phyloP scores from a whole-genome alignment of 2,113 vertebrate species.

The Solea solea region DNA sequence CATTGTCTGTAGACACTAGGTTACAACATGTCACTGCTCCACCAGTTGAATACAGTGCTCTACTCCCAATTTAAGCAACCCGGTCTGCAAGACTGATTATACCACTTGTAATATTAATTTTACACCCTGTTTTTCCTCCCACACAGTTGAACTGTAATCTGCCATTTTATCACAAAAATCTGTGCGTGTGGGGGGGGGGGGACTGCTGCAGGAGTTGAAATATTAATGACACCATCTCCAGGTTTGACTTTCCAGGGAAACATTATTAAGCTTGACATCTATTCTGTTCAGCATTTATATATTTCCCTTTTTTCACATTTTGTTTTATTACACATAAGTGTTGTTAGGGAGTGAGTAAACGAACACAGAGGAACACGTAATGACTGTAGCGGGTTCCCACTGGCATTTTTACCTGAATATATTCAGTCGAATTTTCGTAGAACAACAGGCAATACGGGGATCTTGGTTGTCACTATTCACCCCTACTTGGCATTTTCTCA shows the following conservation, averaged over 20 bases:
- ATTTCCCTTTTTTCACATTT: too few species aligned
- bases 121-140: not conserved
- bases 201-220: not conserved
- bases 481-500: not conserved
- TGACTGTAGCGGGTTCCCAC: not conserved
- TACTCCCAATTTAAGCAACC: not conserved
- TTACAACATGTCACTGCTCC: not conserved
- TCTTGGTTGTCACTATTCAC: not conserved
- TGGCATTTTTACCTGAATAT: not conserved
- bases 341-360: not conserved
- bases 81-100: not conserved
- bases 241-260: slow-evolving; percentile 1
- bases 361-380: not conserved
- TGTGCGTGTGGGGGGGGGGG: too few species aligned
- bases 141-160: slow-evolving; percentile 2
- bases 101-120: not conserved
- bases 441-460: not conserved
- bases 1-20: not conserved
- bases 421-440: not conserved
- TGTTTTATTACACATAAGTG: too few species aligned
- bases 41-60: slow-evolving; percentile 4
- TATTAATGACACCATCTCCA: slow-evolving; percentile 3
- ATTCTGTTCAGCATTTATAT: too few species aligned
- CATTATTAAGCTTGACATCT: not conserved
- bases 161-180: not conserved